Base-by-base conservation (phyloP, 1,140 invertebrate genomes). In the Drosophila murphyi region DNA sequence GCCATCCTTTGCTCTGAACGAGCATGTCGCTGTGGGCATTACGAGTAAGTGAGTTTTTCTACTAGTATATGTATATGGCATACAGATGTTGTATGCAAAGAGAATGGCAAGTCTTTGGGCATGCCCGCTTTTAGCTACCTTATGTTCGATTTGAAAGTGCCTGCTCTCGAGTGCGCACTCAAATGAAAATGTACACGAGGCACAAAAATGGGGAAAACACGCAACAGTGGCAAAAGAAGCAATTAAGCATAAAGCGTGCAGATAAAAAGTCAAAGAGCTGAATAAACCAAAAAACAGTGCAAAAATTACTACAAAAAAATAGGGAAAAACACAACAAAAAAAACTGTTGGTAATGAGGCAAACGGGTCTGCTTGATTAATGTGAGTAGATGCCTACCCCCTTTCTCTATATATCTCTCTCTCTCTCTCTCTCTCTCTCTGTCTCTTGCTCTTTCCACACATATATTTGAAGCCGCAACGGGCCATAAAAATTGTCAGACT, bases 71-170 rank as follows among this genome's bases (percentile, higher is more conserved):
- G 31, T 72, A 31, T 61, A 37, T 72, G 69, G 65, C 29, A 62
- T 8, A 35, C 37, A 48, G 43, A 28, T 52, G 28, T 50, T 56
- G 20, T 63, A 62, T 63, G 67, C 57, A 70, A 73, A 74, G 32
- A 34, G 45, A 43, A 48, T 43, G 31, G 6, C 47, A 47, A 51
- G 20, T 20, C 20, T 20, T 20, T 20, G 20, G 20, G 20, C 20
- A 20, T 20, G 20, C 20, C 20, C 20, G 20, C 55, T 55, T n/a
- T 12, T 37, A 37, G 47, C 54, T 67, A 64, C 69, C 77, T 79
- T 79, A 68, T 79, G 75, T 79, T 79, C 77, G 77, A 77, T 79
- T 77, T 79, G 52, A 72, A 72, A 78, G 61, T 72, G 67, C 51
- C 57, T 57, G 10, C 63, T 48, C 31, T 62, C 39, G 12, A 39